phyloP scores from a whole-genome alignment of 2,888 invertebrate genomes.

The Cheilosia urbana region DNA sequence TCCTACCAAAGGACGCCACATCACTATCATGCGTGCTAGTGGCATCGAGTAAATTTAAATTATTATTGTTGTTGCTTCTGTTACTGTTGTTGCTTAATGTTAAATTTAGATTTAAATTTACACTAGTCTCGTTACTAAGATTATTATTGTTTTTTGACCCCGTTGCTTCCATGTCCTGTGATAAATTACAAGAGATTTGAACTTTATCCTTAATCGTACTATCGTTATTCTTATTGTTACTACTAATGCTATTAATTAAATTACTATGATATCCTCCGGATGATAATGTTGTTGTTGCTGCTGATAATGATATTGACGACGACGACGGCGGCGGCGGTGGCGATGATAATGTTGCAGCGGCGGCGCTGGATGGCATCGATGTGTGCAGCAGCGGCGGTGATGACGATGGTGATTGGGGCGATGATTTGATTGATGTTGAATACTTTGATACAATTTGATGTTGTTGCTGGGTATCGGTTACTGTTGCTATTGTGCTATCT shows the following conservation, averaged over 20 bases:
- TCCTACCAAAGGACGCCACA: conserved; percentile 34
- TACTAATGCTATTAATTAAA: conserved; percentile 69
- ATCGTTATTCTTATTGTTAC: conserved; percentile 62
- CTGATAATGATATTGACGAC: conserved; percentile 52
- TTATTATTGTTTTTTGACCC: conserved; percentile 76
- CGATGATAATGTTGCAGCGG: conserved; percentile 9
- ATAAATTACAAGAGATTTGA: conserved; percentile 77
- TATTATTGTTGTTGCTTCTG: conserved; percentile 51
- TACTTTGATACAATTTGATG: conserved; percentile 61
- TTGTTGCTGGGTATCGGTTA: conserved; percentile 48
- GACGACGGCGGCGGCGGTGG: not conserved
- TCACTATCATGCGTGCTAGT: conserved; percentile 43
- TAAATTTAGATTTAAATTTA: conserved; percentile 70
- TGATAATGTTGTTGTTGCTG: conserved; percentile 72
- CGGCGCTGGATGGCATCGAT: conserved; percentile 48
- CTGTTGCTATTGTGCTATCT: conserved; percentile 66
- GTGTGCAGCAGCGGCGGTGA: conserved; percentile 43
- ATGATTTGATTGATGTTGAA: conserved; percentile 72
- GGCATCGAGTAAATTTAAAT: conserved; percentile 62
- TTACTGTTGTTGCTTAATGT: conserved; percentile 45
- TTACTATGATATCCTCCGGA: conserved; percentile 72
- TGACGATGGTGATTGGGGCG: conserved; percentile 67
- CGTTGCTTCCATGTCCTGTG: conserved; percentile 76
- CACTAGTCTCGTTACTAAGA: conserved; percentile 72
- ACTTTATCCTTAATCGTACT: conserved; percentile 76